Base-by-base conservation (phyloP, 2,888 invertebrate species). In the Lapara coniferarum region DNA sequence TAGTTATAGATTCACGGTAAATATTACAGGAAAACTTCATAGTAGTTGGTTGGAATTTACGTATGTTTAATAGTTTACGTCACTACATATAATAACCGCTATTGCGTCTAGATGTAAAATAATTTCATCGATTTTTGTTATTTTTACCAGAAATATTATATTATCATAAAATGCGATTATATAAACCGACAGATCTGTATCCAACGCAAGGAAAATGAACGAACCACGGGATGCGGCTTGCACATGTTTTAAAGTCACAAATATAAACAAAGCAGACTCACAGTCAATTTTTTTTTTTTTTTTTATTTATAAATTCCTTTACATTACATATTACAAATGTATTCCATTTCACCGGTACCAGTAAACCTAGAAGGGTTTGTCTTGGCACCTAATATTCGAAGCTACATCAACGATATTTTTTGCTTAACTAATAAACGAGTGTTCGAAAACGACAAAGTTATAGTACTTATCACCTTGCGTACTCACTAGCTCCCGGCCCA, bases 1-100 rank as follows among this genome's bases (percentile, higher is more conserved):
- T 46, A 59, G 16, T 59, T 46, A 49, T 49, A 19, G 5, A 63
- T 63, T 19, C 13, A 19, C 49, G 46, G 12, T 37, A 37, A 37
- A 46, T 63, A 13, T 63, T 49, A 44, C 16, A 12, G 30, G 16
- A 37, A 12, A 63, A 10, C 16, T 16, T 55, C 16, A 16, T 10
- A 55, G 7, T 16, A 8, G 53, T 16, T 46, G 6, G 10, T 63
- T 46, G 12, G 49, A 49, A 49, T 63, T 63, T 19, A 63, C 49
- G 63, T 63, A 12, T 13, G 16, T 46, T 49, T 49, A 63, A 63
- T 49, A 19, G 63, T 49, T 13, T 49, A 49, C 63, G 49, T 49
- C 12, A 49, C 10, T 49, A 8, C 8, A 5, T 37, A 19, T 10
- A 19, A 13, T 19, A 14, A 57, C 10, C 16, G n/a, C 25, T 57